phyloP scores from a whole-genome alignment of 2,797 vertebrate genomes.

The Neoniphon sammara region DNA sequence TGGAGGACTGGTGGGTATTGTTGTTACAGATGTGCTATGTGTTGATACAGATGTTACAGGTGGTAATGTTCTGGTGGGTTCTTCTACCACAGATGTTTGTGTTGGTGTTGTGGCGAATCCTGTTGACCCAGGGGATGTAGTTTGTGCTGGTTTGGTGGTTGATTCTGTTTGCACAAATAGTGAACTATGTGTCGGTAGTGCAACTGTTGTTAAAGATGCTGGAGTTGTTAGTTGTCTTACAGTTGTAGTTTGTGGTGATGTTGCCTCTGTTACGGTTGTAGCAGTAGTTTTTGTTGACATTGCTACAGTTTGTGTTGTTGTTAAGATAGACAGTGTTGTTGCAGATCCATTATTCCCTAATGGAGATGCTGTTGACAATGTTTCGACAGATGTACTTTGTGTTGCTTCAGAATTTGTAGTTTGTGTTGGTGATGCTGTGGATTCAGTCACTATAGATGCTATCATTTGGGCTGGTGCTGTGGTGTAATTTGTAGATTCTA shows the following conservation, averaged over 20 bases:
- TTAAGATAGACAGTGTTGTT: background rate
- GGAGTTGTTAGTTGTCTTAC: background rate
- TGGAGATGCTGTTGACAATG: background rate
- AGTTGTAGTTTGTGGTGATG: background rate
- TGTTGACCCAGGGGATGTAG: background rate
- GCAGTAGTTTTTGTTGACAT: no score
- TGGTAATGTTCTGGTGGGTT: background rate
- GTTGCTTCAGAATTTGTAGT: background rate
- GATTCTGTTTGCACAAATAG: background rate
- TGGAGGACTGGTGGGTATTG: no score
- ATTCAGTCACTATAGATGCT: background rate
- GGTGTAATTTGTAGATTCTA: no score
- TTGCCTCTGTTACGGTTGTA: background rate
- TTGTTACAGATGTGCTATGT: no score
- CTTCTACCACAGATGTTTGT: background rate
- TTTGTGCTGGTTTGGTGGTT: slow-evolving; percentile 3
- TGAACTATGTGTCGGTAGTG: background rate
- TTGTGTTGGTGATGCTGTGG: no score
- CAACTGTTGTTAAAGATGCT: background rate
- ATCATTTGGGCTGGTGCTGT: background rate
- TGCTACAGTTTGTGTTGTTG: background rate
- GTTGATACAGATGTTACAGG: no score
- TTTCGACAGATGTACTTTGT: background rate
- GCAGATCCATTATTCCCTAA: background rate
- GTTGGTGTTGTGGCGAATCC: background rate